Evolutionary conservation across 2,888 invertebrate species (phyloP).

Genomic region (Platerodrilus igneus): DNA sequence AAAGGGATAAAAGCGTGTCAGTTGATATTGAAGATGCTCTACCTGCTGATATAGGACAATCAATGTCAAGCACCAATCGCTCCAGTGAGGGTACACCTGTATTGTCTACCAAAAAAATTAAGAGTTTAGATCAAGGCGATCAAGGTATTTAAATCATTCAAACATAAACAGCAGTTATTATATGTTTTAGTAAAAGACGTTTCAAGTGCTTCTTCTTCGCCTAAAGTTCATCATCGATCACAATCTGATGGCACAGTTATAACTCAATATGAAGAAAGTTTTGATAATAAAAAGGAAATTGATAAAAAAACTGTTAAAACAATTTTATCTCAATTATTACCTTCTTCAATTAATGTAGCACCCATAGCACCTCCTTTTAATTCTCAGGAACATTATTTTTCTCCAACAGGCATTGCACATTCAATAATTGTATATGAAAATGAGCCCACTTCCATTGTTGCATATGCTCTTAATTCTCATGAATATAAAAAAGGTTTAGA

Average conservation of each 20-base stretch:
- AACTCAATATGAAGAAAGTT: slow-evolving; percentile 36
- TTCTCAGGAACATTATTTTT: slow-evolving; percentile 64
- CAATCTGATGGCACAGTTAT: slow-evolving; percentile 45
- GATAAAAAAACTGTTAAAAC: slow-evolving; percentile 63
- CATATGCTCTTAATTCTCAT: slow-evolving; percentile 69
- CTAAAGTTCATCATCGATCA: slow-evolving; percentile 45
- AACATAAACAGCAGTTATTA: slow-evolving; percentile 12
- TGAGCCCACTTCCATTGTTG: slow-evolving; percentile 81
- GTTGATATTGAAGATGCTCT: slow-evolving; percentile 38
- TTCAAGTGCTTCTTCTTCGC: slow-evolving; percentile 31
- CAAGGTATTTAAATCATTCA: slow-evolving; percentile 34
- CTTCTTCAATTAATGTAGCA: slow-evolving; percentile 50
- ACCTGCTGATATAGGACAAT: slow-evolving; percentile 16
- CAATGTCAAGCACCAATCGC: no score
- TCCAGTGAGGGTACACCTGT: slow-evolving; percentile 37
- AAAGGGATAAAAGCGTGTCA: slow-evolving; percentile 32
- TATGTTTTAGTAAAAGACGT: slow-evolving; percentile 31
- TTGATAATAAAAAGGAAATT: slow-evolving; percentile 44
- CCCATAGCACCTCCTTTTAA: slow-evolving; percentile 59
- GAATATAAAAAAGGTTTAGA: slow-evolving; percentile 65
- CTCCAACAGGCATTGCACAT: slow-evolving; percentile 56
- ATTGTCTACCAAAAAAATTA: slow-evolving; percentile 48
- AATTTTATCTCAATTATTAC: slow-evolving; percentile 63
- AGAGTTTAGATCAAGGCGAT: slow-evolving; percentile 46
- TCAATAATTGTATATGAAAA: slow-evolving; percentile 73